These are phyloP conservation scores for Tiliqua scincoides DNA, from an alignment of 2,113 vertebrate genomes.

Conservation along the genomic window DNA sequence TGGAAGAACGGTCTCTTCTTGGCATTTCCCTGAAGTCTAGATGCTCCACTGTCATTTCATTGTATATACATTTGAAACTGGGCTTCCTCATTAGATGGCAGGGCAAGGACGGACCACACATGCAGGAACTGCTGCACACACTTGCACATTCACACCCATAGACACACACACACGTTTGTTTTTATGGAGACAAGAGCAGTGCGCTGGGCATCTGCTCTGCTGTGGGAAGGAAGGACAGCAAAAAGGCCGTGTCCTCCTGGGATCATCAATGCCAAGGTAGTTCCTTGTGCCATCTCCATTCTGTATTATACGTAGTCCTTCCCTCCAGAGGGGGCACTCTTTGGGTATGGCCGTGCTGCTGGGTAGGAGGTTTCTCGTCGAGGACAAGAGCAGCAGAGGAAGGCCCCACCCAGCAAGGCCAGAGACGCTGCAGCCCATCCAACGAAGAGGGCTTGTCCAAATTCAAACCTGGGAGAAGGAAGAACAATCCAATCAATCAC, in stretches of 20 bases:
- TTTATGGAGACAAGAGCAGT: slow-evolving; percentile 51
- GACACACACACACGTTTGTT: slow-evolving; percentile 62
- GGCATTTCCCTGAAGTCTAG: slow-evolving; percentile 45
- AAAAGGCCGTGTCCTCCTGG: slow-evolving; percentile 61
- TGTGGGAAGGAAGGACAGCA: slow-evolving; percentile 49
- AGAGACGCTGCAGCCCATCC: slow-evolving; percentile 88
- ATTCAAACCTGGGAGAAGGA: slow-evolving; percentile 79
- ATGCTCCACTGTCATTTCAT: slow-evolving; percentile 44
- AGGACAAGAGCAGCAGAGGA: slow-evolving; percentile 85
- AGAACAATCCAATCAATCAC: no score
- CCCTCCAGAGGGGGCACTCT: slow-evolving; percentile 72
- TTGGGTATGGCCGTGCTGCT: slow-evolving; percentile 73
- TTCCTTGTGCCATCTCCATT: slow-evolving; percentile 7
- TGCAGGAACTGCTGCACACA: slow-evolving; percentile 41
- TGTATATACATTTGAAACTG: slow-evolving; percentile 49
- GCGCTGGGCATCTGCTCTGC: slow-evolving; percentile 49
- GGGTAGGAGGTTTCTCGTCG: slow-evolving; percentile 75
- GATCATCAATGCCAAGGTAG: slow-evolving; percentile 39
- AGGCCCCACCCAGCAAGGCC: slow-evolving; percentile 81
- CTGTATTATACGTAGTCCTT: slow-evolving; percentile 87
- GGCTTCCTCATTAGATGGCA: slow-evolving; percentile 59
- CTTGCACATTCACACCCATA: neutral
- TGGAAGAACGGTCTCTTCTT: neutral
- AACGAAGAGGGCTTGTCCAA: slow-evolving; percentile 89
- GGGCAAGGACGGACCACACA: slow-evolving; percentile 48